Conservation (phyloP, 2,797 vertebrate genomes). For the Sphenodon punctatus region DNA sequence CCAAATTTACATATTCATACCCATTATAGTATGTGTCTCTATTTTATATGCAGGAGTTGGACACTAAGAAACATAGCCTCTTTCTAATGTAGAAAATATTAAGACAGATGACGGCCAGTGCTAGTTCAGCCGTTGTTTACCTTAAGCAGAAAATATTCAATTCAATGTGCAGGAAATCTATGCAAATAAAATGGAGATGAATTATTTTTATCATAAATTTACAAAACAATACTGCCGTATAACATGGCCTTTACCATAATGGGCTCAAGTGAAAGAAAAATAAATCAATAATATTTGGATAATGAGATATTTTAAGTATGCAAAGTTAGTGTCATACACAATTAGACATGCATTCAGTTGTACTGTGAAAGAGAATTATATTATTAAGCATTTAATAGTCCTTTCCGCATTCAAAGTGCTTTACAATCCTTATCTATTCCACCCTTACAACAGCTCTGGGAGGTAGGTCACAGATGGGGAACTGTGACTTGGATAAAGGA, state of each 20-base stretch:
- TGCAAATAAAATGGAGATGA: constrained; percentile 28
- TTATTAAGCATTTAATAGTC: too few relatives aligned
- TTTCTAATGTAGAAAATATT: not conserved
- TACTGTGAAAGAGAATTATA: not conserved
- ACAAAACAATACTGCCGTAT: not conserved
- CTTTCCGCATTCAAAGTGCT: too few relatives aligned
- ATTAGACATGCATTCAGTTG: not conserved
- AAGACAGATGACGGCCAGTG: not conserved
- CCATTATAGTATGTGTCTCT: not conserved
- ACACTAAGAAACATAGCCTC: not conserved
- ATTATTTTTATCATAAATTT: constrained; percentile 29
- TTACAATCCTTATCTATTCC: too few relatives aligned
- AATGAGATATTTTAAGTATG: not conserved
- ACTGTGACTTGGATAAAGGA: too few relatives aligned
- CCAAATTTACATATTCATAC: not conserved
- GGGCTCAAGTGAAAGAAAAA: not conserved
- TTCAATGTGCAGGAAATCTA: not conserved
- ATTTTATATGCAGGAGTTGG: not conserved
- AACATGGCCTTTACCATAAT: not conserved
- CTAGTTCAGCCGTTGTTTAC: not conserved
- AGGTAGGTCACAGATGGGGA: too few relatives aligned
- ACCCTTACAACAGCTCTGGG: too few relatives aligned
- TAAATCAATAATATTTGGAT: constrained; percentile 15
- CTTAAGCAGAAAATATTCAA: not conserved
- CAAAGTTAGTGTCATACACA: not conserved